These are phyloP conservation scores for Ceratitis capitata DNA, from an alignment of 1,140 invertebrate species.

Conservation along the genomic window DNA sequence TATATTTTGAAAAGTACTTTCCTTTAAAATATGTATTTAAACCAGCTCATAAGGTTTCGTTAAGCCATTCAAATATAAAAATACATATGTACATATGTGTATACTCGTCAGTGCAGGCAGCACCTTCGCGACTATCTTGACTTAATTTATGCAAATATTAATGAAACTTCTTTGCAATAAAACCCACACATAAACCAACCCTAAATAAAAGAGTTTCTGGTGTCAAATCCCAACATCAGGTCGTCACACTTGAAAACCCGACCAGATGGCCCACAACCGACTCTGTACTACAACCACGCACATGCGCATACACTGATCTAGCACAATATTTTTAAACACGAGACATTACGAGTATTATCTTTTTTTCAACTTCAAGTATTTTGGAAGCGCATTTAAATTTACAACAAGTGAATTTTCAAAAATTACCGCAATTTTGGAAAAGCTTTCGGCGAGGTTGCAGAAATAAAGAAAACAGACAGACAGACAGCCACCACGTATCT, in stretches of 20 bases:
- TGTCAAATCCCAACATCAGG: constrained; percentile 11
- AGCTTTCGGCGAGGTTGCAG: not conserved
- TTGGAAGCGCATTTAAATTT: not conserved
- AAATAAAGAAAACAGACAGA: no score
- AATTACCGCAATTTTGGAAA: constrained; percentile 29
- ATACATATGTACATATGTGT: no score
- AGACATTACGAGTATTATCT: no score
- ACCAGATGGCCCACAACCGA: not conserved
- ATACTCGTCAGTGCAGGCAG: no score
- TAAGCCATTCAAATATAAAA: no score
- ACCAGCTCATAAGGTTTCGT: no score
- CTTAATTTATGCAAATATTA: no score
- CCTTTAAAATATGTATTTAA: no score
- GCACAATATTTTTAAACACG: constrained; percentile 3
- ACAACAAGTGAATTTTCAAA: not conserved
- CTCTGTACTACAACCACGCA: not conserved
- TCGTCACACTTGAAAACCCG: constrained; percentile 7
- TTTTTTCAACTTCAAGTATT: not conserved
- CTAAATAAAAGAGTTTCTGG: not conserved
- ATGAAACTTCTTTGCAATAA: not conserved
- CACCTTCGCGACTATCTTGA: no score
- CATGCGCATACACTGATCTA: constrained; percentile 25
- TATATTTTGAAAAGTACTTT: no score
- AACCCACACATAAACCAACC: not conserved
- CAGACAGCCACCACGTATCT: no score